A percentile compares a stretch with the other conserved stretches of the same genome.
phyloP scores from a whole-genome alignment of 2,113 vertebrate genomes.

The Apus apus region DNA sequence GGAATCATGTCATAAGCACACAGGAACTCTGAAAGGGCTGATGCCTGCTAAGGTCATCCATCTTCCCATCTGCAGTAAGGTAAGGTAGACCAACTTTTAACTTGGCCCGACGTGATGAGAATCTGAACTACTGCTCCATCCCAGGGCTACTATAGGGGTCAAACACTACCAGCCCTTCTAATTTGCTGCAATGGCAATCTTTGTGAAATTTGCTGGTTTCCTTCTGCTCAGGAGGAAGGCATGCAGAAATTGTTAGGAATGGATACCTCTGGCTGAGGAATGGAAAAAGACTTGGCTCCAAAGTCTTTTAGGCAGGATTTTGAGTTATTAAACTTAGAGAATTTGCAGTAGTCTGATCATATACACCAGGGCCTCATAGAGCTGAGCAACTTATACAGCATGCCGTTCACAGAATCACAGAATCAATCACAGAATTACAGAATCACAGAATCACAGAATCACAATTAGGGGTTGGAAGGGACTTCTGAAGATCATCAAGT shows the following conservation, averaged over 20 bases:
- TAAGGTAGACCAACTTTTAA: not conserved
- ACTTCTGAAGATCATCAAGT: too few relatives aligned
- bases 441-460: too few relatives aligned
- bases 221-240: not conserved
- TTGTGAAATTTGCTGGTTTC: not conserved
- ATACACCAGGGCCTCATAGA: not conserved
- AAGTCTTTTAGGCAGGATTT: not conserved
- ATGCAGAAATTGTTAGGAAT: not conserved
- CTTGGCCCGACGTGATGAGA: not conserved
- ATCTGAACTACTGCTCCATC: not conserved
- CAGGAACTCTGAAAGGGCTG: not conserved
- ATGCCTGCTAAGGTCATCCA: conserved; percentile 20
- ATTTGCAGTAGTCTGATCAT: not conserved
- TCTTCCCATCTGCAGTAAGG: not conserved
- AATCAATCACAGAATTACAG: too few relatives aligned
- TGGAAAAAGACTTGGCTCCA: not conserved
- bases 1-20: not conserved
- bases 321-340: not conserved
- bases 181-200: not conserved
- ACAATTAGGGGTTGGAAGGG: too few relatives aligned
- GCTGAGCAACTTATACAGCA: not conserved
- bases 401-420: too few relatives aligned
- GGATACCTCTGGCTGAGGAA: not conserved
- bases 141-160: not conserved
- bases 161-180: not conserved